Evolutionary conservation across 2,888 invertebrate species (phyloP).

Genomic region (Allophyes oxyacanthae): DNA sequence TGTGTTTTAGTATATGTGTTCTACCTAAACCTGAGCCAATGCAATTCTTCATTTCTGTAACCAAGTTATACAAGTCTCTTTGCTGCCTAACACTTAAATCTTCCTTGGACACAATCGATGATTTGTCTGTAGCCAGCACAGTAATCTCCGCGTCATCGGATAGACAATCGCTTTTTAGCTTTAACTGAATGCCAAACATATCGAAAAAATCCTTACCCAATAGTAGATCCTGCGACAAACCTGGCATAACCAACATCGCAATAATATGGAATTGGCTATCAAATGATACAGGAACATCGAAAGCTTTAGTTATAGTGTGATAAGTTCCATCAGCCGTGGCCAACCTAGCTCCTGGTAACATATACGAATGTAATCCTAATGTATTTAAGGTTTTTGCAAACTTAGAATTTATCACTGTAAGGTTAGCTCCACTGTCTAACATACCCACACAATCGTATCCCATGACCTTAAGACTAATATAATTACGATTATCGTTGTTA

Average conservation of each 20-base stretch:
- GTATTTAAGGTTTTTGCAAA: conserved; percentile 1
- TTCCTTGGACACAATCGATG: not conserved
- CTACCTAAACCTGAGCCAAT: conserved; percentile 4
- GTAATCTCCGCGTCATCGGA: not conserved
- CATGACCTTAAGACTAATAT: not conserved
- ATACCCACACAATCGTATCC: conserved; percentile 4
- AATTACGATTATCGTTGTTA: conserved; percentile 6
- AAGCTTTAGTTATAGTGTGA: not conserved
- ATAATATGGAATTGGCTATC: conserved; percentile 7
- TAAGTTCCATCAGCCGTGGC: conserved; percentile 3
- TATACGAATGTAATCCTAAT: conserved; percentile 1
- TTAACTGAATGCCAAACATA: conserved; percentile 3
- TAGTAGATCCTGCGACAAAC: not conserved
- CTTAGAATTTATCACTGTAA: conserved; percentile 2
- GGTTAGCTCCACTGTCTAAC: conserved; percentile 4
- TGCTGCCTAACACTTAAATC: not conserved
- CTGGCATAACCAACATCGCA: conserved; percentile 4
- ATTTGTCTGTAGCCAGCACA: not conserved
- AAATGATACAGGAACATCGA: conserved; percentile 8
- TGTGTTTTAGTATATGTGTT: conserved; percentile 1
- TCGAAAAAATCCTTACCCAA: conserved; percentile 5
- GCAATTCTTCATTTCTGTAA: not conserved
- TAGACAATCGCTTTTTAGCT: not conserved
- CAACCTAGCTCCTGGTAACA: not conserved
- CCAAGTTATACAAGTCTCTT: not conserved